Conservation (phyloP, 2,888 invertebrate species). For the Formica aserva region DNA sequence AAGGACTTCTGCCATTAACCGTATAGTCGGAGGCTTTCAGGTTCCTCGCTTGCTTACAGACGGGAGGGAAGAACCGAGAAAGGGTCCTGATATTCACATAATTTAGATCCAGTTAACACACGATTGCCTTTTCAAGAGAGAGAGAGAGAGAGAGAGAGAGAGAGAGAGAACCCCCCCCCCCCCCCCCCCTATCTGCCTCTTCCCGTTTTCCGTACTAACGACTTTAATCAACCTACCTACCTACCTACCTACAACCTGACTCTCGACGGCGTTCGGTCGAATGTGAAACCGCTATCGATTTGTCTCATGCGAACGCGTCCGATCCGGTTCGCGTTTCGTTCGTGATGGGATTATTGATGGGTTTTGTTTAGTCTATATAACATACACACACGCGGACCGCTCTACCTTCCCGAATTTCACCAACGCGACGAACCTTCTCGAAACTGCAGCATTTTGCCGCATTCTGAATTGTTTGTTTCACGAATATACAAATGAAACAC, state of each 20-base stretch:
- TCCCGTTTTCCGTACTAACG: slow-evolving; percentile 15
- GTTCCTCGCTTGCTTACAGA: slow-evolving; percentile 18
- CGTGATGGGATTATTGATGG: slow-evolving; percentile 39
- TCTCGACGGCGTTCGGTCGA: not conserved
- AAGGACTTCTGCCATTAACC: slow-evolving; percentile 69
- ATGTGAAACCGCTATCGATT: slow-evolving; percentile 38
- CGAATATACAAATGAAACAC: slow-evolving; percentile 19
- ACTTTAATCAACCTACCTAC: slow-evolving; percentile 33
- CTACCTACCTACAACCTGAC: not conserved
- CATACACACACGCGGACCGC: not conserved
- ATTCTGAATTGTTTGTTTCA: slow-evolving; percentile 29
- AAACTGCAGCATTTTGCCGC: slow-evolving; percentile 35
- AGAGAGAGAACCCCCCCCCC: not conserved
- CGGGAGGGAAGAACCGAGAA: slow-evolving; percentile 13
- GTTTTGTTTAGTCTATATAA: slow-evolving; percentile 39
- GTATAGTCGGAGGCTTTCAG: slow-evolving; percentile 58
- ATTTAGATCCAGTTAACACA: slow-evolving; percentile 44
- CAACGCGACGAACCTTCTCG: slow-evolving; percentile 15
- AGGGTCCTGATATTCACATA: slow-evolving; percentile 53
- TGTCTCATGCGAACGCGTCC: slow-evolving; percentile 23
- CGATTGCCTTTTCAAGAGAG: slow-evolving; percentile 14
- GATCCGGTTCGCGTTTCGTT: not conserved
- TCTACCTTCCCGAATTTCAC: slow-evolving; percentile 20
- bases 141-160: not conserved
- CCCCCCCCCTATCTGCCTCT: not conserved